Percentiles rank a stretch among this genome's conserved stretches.
Evolutionary conservation across 1,140 invertebrate genomes (phyloP).

Genomic region (Philopotamus ludificatus): DNA sequence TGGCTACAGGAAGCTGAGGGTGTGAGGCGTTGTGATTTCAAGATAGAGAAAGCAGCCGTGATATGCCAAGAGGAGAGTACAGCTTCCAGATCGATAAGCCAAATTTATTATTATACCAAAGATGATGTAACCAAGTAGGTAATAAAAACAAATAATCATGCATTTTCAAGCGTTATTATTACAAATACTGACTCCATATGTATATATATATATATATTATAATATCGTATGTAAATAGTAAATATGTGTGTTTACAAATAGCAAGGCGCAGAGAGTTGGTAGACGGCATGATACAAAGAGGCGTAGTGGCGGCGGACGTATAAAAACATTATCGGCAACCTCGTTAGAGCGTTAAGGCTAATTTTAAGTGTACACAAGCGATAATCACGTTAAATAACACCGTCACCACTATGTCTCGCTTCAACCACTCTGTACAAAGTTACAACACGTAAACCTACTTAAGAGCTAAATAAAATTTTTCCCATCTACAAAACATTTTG

Average conservation of each 20-base stretch:
- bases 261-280: slow-evolving; percentile 43
- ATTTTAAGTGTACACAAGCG: neutral
- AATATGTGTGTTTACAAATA: slow-evolving; percentile 45
- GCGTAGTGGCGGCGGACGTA: slow-evolving; percentile 18
- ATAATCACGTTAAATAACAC: slow-evolving; percentile 3
- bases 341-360: neutral
- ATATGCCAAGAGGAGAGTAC: slow-evolving; percentile 42
- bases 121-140: slow-evolving; percentile 66
- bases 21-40: slow-evolving; percentile 39
- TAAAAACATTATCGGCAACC: slow-evolving; percentile 1
- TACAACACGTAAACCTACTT: slow-evolving; percentile 43
- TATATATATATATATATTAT: slow-evolving; percentile 63
- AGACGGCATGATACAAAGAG: slow-evolving; percentile 39
- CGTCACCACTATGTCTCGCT: slow-evolving; percentile 25
- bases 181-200: slow-evolving; percentile 71
- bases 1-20: slow-evolving; percentile 35
- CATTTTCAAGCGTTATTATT: slow-evolving; percentile 85
- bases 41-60: slow-evolving; percentile 41
- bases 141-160: slow-evolving; percentile 85
- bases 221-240: slow-evolving; percentile 47
- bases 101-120: slow-evolving; percentile 42
- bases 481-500: slow-evolving; percentile 42
- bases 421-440: slow-evolving; percentile 43
- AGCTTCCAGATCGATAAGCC: slow-evolving; percentile 42
- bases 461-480: slow-evolving; percentile 40